Evolutionary conservation across 2,113 vertebrate species (phyloP), one percentile per base, ranked within the genome.

Genomic region (Trachemys scripta): DNA sequence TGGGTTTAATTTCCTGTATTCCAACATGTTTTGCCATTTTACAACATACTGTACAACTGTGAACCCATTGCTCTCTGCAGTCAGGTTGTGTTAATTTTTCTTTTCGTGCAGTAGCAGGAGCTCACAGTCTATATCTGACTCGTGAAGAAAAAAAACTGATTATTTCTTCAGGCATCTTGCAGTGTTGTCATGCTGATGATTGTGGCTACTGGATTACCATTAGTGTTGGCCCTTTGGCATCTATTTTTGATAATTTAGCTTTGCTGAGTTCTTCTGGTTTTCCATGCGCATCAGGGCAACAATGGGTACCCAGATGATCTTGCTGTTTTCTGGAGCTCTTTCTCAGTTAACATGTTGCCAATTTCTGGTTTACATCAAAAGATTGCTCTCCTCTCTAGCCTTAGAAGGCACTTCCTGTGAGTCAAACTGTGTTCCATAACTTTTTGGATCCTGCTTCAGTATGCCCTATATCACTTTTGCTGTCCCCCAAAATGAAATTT

Each of bases 221-320:
- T 59, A 92, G 82, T 5, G 54, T 6, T 54, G 31, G 72, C 88
- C 95, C 88, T 90, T 89, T 87, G 92, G 95, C 94, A 88, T 80
- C 78, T 35, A 88, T 5, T 8, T 79, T 5, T 87, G 95, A 76
- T 90, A 10, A 7, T 51, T 0, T 69, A 87, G 96, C 83, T 11
- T 62, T 1, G 86, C 84, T 50, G 45, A 76, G 95, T 92, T 82
- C 27, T 10, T 95, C 90, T 27, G 87, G 35, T 49, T 87, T 97
- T 96, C 96, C 62, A 8, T 0, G 24, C 93, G 31, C 83, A 84
- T 72, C 54, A 0, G 57, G 1, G 62, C 79, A 24, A 1, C 83
- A 13, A 3, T 75, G 0, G 85, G 1, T 50, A 38, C 49, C 79
- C 79, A 29, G 10, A 54, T 82, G 89, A 49, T 17, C 53, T 82